Evolutionary conservation across 2,888 invertebrate species (phyloP), one percentile per base, ranked within the genome.

Genomic region (Troglohyphantes excavatus): DNA sequence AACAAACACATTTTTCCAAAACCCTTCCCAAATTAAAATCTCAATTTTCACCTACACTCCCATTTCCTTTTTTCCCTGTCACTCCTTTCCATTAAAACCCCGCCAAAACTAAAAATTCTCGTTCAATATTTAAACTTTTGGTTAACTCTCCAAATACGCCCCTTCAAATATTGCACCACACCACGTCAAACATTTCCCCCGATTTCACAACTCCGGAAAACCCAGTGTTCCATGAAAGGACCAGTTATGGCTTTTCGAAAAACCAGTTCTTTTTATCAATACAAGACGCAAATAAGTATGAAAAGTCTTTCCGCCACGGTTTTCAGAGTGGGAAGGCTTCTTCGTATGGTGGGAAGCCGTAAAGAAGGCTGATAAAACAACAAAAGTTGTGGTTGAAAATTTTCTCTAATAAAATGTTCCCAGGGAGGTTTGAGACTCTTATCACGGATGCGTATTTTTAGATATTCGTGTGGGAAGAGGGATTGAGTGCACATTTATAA

Each of bases 361-460:
- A 86, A 86, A 86, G 76, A 86, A 86, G 67, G 59, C 78, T 86
- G 85, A 78, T 86, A 70, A 76, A 86, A 86, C 85, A 86, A 78
- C 85, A 86, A 86, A 70, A 86, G 59, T 78, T 70, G 61, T 39
- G 85, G 75, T 70, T 68, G 85, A 59, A 78, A 86, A 86, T 67
- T 86, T 86, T 70, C 70, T 61, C 76, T 78, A 68, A 76, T 86
- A 76, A 86, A 86, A 86, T 76, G 84, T 68, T 78, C 67, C 27
- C n/a, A 86, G 68, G 23, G 68, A 68, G 85, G 76, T 86, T 86
- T 43, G 78, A 43, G 76, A 43, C 59, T 86, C 76, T 86, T 86
- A 78, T 86, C 85, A 39, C 9, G 21, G 26, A 21, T 76, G 82
- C 68, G 53, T 86, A 86, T 86, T 86, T 86, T 86, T 86, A 70